Conservation (phyloP, 2,797 vertebrate species). For the Aldrovandia affinis region DNA sequence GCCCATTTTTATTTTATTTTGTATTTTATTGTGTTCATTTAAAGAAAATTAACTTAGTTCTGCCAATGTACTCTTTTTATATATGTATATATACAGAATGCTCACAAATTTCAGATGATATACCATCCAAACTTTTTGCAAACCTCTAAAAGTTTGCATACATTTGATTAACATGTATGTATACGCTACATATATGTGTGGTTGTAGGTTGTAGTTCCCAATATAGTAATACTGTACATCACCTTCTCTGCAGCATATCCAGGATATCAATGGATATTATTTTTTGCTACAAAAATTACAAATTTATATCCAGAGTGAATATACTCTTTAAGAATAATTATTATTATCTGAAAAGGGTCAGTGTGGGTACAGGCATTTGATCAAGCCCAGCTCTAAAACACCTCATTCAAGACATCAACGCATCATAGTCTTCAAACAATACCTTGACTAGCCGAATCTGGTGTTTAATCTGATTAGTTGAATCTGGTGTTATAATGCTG, state of each 20-base stretch:
- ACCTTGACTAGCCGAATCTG: too few species aligned
- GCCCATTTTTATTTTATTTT: not conserved
- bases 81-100: not conserved
- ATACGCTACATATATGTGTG: not conserved
- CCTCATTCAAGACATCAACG: too few species aligned
- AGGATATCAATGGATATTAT: not conserved
- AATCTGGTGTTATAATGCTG: too few species aligned
- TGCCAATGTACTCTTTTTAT: not conserved
- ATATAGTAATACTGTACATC: constrained; percentile 34
- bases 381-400: too few species aligned
- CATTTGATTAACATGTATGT: not conserved
- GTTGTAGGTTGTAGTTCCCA: constrained; percentile 52
- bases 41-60: not conserved
- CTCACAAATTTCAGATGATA: not conserved
- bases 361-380: too few species aligned
- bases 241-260: not conserved
- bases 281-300: not conserved
- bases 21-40: not conserved
- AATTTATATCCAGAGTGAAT: not conserved
- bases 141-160: not conserved
- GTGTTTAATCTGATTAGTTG: too few species aligned
- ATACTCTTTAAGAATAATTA: too few species aligned
- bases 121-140: not conserved
- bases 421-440: too few species aligned
- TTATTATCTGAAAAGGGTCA: too few species aligned